Percentiles rank a stretch among this genome's conserved stretches.
phyloP scores from a whole-genome alignment of 1,140 invertebrate species.

The Augochlora pura region DNA sequence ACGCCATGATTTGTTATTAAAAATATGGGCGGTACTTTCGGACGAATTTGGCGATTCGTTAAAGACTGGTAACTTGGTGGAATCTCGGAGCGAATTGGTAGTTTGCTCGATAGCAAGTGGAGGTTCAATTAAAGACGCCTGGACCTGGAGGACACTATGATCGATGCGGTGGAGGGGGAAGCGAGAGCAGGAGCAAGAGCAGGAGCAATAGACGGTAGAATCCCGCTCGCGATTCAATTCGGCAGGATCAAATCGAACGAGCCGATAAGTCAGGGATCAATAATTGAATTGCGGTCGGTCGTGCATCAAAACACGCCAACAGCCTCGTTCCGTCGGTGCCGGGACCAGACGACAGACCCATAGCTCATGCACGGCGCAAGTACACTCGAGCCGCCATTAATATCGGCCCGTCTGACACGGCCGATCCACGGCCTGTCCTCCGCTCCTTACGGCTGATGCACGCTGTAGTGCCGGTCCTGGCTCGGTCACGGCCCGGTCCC shows the following conservation, averaged over 20 bases:
- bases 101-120: constrained; percentile 1
- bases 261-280: constrained; percentile 43
- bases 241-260: constrained; percentile 24
- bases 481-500: too few species aligned
- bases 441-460: too few species aligned
- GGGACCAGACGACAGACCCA: constrained; percentile 29
- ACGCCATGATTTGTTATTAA: too few species aligned
- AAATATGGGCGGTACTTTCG: too few species aligned
- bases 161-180: constrained; percentile 4
- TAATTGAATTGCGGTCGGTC: constrained; percentile 40
- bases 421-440: constrained; percentile 17
- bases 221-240: constrained; percentile 17
- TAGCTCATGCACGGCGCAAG: constrained; percentile 41
- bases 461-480: too few species aligned
- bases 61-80: too few species aligned
- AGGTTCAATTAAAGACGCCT: constrained; percentile 21
- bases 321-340: constrained; percentile 23
- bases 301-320: constrained; percentile 43
- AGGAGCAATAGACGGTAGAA: too few species aligned
- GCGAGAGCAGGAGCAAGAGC: not conserved
- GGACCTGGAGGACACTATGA: not conserved
- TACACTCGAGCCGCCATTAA: constrained; percentile 47
- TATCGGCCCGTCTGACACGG: constrained; percentile 38
- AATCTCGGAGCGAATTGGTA: not conserved
- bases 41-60: too few species aligned